Conservation (phyloP, 2,888 invertebrate genomes). For the Mythimna pallens region DNA sequence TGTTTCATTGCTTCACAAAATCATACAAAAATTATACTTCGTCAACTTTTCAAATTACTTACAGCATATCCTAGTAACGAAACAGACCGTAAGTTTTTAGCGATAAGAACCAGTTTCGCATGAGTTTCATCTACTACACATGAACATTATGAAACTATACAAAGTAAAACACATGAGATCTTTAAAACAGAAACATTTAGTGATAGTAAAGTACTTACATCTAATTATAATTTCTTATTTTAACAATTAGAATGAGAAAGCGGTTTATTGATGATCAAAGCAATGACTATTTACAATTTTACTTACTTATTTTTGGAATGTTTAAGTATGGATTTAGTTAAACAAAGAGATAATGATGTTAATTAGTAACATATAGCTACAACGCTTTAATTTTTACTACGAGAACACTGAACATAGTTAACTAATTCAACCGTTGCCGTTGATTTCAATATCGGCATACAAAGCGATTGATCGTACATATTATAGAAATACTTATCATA, state of each 20-base stretch:
- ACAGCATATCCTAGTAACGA: constrained; percentile 59
- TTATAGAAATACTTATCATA: constrained; percentile 50
- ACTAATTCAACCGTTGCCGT: constrained; percentile 43
- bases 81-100: constrained; percentile 58
- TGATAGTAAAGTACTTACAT: constrained; percentile 63
- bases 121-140: constrained; percentile 62
- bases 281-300: constrained; percentile 80
- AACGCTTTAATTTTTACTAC: constrained; percentile 39
- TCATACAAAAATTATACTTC: constrained; percentile 44
- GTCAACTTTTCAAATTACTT: constrained; percentile 49
- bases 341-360: constrained; percentile 32
- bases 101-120: constrained; percentile 55
- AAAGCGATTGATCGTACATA: constrained; percentile 50
- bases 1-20: constrained; percentile 58
- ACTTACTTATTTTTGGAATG: constrained; percentile 75
- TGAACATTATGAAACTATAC: constrained; percentile 57
- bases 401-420: constrained; percentile 29
- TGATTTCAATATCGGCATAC: constrained; percentile 27
- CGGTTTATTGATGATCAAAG: constrained; percentile 73
- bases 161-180: constrained; percentile 56
- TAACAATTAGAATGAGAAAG: constrained; percentile 73
- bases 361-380: constrained; percentile 38
- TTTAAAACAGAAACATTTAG: constrained; percentile 65
- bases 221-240: constrained; percentile 69
- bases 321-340: constrained; percentile 78